These are phyloP conservation scores for Athrips mouffetella DNA, from an alignment of 2,888 invertebrate species.

Conservation along the genomic window DNA sequence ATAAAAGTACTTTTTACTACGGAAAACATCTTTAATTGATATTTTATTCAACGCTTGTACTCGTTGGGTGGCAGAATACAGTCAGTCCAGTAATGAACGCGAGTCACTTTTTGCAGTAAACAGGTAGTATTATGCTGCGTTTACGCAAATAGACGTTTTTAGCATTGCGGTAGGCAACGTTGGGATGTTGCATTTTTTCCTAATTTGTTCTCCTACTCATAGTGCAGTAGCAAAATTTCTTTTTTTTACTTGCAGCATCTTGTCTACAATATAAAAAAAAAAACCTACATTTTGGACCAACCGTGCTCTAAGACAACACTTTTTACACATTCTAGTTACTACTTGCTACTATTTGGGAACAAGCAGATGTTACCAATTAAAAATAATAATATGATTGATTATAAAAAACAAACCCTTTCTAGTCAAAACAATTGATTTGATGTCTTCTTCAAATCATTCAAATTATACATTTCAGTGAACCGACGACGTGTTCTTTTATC, in stretches of 20 bases:
- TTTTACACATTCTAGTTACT: too few species aligned
- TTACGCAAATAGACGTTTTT: slow-evolving; percentile 13
- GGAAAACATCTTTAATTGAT: slow-evolving; percentile 72
- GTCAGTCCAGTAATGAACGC: slow-evolving; percentile 59
- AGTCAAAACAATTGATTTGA: slow-evolving; percentile 60
- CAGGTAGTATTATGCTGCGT: slow-evolving; percentile 41
- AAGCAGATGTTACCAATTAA: slow-evolving; percentile 66
- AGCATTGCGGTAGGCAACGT: too few species aligned
- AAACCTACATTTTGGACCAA: too few species aligned
- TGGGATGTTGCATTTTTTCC: too few species aligned
- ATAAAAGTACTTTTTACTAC: slow-evolving; percentile 59
- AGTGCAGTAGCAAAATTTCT: too few species aligned
- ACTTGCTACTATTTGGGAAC: slow-evolving; percentile 20
- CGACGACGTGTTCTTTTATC: slow-evolving; percentile 33
- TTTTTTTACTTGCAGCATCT: too few species aligned
- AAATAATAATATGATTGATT: slow-evolving; percentile 65
- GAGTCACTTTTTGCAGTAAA: slow-evolving; percentile 49
- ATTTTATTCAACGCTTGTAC: slow-evolving; percentile 70
- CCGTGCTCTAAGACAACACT: too few species aligned
- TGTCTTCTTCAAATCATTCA: slow-evolving; percentile 55
- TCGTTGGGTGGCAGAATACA: slow-evolving; percentile 69
- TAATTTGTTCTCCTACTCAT: too few species aligned
- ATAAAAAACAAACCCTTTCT: slow-evolving; percentile 55
- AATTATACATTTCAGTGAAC: slow-evolving; percentile 57
- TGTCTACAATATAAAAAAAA: too few species aligned